A percentile compares a stretch with the other conserved stretches of the same genome.
These are phyloP conservation scores for Tillus elongatus DNA, from an alignment of 2,888 invertebrate species.

Conservation along the genomic window DNA sequence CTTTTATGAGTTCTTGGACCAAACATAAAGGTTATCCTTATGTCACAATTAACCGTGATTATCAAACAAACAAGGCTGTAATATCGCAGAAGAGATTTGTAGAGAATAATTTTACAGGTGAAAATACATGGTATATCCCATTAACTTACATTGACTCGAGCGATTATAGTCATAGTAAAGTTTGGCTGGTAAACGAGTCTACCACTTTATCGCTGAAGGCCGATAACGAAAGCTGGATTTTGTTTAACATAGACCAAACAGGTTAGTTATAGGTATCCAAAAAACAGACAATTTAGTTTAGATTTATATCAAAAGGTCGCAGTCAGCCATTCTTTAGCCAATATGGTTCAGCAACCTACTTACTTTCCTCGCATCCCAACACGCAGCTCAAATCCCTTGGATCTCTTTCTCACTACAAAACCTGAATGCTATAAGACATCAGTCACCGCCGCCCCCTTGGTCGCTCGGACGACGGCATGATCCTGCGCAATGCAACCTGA, in stretches of 20 bases:
- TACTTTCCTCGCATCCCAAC: too few relatives aligned
- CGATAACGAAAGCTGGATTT: slow-evolving; percentile 44
- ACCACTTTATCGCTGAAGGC: slow-evolving; percentile 27
- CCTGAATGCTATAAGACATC: too few relatives aligned
- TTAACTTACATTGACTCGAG: slow-evolving; percentile 43
- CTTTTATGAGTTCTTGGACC: slow-evolving; percentile 65
- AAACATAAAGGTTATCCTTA: slow-evolving; percentile 62
- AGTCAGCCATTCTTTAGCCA: too few relatives aligned
- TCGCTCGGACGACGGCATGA: too few relatives aligned
- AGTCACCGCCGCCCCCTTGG: too few relatives aligned
- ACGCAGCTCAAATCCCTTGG: too few relatives aligned
- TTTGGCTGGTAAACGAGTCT: slow-evolving; percentile 31
- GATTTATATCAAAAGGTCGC: too few relatives aligned
- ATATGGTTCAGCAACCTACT: too few relatives aligned
- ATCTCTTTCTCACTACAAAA: too few relatives aligned
- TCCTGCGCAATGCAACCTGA: too few relatives aligned
- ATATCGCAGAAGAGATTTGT: slow-evolving; percentile 45
- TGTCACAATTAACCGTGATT: slow-evolving; percentile 49
- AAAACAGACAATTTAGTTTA: too few relatives aligned
- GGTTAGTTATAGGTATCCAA: slow-evolving; percentile 36
- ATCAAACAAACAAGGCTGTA: slow-evolving; percentile 40
- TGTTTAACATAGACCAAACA: slow-evolving; percentile 53
- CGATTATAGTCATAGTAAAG: slow-evolving; percentile 19
- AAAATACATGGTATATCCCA: slow-evolving; percentile 51
- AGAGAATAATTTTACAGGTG: slow-evolving; percentile 25